Base-by-base conservation (phyloP, 2,888 invertebrate species). In the Drepanosiphum platanoidis region DNA sequence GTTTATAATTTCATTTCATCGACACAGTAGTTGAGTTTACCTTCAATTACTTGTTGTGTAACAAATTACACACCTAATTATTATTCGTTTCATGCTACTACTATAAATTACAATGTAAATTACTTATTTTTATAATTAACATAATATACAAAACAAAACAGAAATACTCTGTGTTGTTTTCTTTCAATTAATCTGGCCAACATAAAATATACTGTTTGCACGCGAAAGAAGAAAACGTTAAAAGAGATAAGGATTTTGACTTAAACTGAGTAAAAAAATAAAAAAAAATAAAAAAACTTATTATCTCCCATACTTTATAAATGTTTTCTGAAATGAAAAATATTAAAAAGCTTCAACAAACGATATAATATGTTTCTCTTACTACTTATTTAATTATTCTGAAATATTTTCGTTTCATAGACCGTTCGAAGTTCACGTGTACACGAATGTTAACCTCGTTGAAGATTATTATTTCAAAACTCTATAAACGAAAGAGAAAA, bases 11-110 rank as follows among this genome's bases (percentile, higher is more conserved):
- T 71, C 4, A 82, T 72, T 82, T 72, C 39, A 72, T 36, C 72
- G 72, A 61, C 61, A 82, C 81, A 82, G 58, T 42, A n/a, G 3
- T 61, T 42, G 61, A 39, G 30, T 72, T 82, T 36, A 70, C 81
- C 81, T 81, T 81, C 81, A 71, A 81, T 81, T 71, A 81, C 15
- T 58, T 39, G 15, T 81, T 71, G 71, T 72, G 72, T n/a, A 82
- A 82, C 61, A 13, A 82, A 72, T 82, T 72, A 82, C 39, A 61
- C 72, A 42, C 61, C 36, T 64, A 64, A 13, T 52, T 52, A 52
- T 68, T 52, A 34, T 79, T 79, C 42, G 32, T 66, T 42, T 46
- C 32, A 79, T 15, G 36, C 18, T 34, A 36, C 34, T 32, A 52
- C 36, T 32, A 18, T 34, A 68, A 79, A 79, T 79, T 52, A 68